A percentile compares a stretch with the other conserved stretches of the same genome.
These are phyloP conservation scores for Tricholaema leucomelas DNA, from an alignment of 2,113 vertebrate species.

Conservation along the genomic window DNA sequence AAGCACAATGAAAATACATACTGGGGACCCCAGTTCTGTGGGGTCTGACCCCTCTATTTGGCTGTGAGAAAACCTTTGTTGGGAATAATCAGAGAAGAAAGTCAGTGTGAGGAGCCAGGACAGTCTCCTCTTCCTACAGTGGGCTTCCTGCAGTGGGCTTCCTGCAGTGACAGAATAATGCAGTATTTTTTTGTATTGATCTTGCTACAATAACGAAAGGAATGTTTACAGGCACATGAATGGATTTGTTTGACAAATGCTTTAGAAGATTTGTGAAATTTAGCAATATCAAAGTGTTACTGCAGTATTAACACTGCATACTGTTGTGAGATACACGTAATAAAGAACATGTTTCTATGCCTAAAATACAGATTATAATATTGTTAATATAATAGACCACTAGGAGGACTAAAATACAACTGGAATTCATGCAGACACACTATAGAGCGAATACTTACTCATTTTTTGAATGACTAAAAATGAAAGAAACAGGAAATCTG, in stretches of 20 bases:
- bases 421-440: constrained; percentile 22
- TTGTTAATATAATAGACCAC: constrained; percentile 42
- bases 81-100: neutral
- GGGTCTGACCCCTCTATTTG: neutral
- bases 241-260: neutral
- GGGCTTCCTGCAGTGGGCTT: neutral
- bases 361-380: constrained; percentile 4
- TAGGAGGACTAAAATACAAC: constrained; percentile 72
- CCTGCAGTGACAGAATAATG: neutral
- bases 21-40: neutral
- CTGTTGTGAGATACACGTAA: neutral
- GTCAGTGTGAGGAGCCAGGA: neutral
- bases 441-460: neutral
- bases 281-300: neutral
- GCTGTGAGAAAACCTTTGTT: neutral
- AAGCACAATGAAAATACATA: neutral
- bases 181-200: neutral
- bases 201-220: neutral
- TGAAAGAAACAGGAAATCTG: neutral
- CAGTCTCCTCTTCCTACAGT: neutral
- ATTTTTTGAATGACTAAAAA: neutral
- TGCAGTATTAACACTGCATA: neutral
- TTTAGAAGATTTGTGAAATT: neutral
- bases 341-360: neutral
- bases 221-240: neutral